Conservation (phyloP, 2,888 invertebrate species). For the Lasioglossum malachurum region DNA sequence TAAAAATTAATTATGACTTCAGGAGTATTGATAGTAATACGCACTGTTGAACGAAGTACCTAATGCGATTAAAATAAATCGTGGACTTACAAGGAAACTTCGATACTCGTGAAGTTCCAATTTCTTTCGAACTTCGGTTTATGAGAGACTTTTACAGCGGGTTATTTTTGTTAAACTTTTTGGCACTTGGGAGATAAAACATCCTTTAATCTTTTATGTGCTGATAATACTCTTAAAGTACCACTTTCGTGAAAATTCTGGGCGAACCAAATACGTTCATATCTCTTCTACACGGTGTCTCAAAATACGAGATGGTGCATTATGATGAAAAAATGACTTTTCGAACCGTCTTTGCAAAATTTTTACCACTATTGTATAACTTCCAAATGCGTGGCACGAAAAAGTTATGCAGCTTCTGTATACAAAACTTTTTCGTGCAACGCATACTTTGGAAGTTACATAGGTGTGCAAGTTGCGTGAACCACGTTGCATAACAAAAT, state of each 20-base stretch:
- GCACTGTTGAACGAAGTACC: neutral
- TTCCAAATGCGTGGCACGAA: no score
- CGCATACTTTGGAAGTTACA: no score
- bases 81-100: neutral
- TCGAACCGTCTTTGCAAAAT: no score
- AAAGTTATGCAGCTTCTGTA: no score
- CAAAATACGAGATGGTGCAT: no score
- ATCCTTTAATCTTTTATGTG: neutral
- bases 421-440: no score
- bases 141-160: neutral
- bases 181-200: neutral
- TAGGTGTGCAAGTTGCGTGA: no score
- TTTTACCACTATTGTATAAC: no score
- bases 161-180: neutral
- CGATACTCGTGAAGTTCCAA: neutral
- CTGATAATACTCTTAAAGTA: neutral
- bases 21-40: neutral
- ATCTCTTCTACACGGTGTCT: neutral
- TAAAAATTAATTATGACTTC: neutral
- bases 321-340: no score
- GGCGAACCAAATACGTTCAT: neutral
- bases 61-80: neutral
- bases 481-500: neutral
- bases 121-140: neutral
- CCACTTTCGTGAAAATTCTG: neutral